These are phyloP conservation scores for Cavia porcellus DNA, from an alignment of 2,113 vertebrate genomes.

Conservation along the genomic window DNA sequence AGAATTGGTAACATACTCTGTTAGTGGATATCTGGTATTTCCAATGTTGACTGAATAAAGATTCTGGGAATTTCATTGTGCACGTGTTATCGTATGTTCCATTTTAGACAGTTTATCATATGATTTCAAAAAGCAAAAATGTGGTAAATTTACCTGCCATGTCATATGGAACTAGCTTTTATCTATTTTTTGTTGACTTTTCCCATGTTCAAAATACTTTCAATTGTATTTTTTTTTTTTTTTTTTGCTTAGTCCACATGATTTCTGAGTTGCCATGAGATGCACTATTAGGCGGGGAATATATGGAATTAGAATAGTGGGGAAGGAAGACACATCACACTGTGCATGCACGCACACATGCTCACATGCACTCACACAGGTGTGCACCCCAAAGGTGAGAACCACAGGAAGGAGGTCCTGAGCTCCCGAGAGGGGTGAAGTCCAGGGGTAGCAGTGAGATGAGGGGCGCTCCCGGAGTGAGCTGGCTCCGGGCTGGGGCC, in stretches of 20 bases:
- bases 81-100: not conserved
- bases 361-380: not conserved
- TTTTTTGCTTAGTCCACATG: not conserved
- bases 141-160: not conserved
- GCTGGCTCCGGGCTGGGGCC: not conserved
- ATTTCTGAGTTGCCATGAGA: not conserved
- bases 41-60: not conserved
- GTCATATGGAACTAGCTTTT: not conserved
- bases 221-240: not conserved
- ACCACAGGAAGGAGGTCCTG: not conserved
- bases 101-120: not conserved
- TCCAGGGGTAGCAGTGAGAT: not conserved
- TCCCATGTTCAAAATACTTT: not conserved
- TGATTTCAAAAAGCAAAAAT: not conserved
- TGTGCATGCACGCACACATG: too few species aligned
- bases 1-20: not conserved
- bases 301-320: not conserved
- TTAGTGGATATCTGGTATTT: constrained; percentile 22
- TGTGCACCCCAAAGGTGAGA: not conserved
- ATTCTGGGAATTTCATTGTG: not conserved
- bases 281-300: not conserved
- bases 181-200: not conserved
- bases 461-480: not conserved
- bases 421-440: not conserved
- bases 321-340: not conserved